Base-by-base conservation (phyloP, 2,113 vertebrate species). In the Menura novaehollandiae region DNA sequence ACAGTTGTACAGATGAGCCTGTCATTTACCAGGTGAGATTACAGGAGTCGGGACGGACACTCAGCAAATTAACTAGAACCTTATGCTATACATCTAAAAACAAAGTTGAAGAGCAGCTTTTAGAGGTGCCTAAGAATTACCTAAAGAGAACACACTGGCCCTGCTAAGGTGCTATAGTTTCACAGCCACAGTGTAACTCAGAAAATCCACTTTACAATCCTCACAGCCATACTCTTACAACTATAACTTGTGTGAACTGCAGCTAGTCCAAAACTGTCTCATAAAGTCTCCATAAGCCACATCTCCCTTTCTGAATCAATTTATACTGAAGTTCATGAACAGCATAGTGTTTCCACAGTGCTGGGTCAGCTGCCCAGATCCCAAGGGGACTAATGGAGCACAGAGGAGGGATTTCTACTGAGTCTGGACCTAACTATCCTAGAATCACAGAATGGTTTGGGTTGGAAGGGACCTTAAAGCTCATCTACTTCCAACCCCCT, bases 111-210 rank as follows among this genome's bases (percentile, higher is more conserved):
- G 18, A 60, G 7, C 4, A 1, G 41, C n/a, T 56, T 78, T 89
- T 41, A 82, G 32, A 85, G 8, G 28, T 37, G 9, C 39, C 28
- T 41, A 41, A 80, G 41, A 75, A 85, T 41, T 23, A 22, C 27
- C 37, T 52, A 13, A 41, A 81, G 55, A 72, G 39, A 1, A 1
- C 12, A 24, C 0, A 0, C 47, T 63, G 33, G 11, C 44, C 35
- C 26, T 76, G 66, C 67, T 73, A 66, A 43, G 27, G 13, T 53
- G 33, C 17, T 88, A 8, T 22, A 7, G 4, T 62, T 76, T 78
- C 35, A 32, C 1, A 58, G 47, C 39, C 7, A 23, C 3, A 47
- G n/a, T 0, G 0, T 23, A 27, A 76, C 30, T 77, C 43, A 59
- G 41, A 77, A 92, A 71, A 67, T 32, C 13, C 2, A 5, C n/a